phyloP scores from a whole-genome alignment of 2,888 invertebrate genomes.

The Caenorhabditis doughertyi region DNA sequence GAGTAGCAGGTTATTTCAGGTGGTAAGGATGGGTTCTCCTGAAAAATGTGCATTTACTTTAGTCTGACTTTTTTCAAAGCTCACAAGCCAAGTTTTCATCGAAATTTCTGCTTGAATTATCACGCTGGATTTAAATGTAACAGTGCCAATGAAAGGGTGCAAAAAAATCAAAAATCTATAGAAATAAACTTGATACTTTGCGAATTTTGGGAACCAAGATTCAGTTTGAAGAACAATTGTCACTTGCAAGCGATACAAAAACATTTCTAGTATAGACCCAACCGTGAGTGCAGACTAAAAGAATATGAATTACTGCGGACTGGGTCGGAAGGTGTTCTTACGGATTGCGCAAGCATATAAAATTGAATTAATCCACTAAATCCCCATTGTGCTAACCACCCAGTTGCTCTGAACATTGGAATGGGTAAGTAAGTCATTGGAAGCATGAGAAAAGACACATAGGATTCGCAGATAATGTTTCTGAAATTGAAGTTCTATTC shows the following conservation, averaged over 20 bases:
- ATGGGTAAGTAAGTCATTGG: slow-evolving; percentile 26
- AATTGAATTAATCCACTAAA: slow-evolving; percentile 33
- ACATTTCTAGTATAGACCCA: slow-evolving; percentile 18
- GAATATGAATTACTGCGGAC: neutral
- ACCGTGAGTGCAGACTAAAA: neutral
- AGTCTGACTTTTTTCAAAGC: neutral
- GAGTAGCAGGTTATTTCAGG: neutral
- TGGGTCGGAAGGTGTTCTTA: neutral
- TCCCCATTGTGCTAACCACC: slow-evolving; percentile 10
- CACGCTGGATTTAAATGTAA: neutral
- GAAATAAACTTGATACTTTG: neutral
- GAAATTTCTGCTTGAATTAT: neutral
- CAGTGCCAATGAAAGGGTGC: neutral
- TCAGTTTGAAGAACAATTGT: neutral
- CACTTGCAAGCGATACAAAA: slow-evolving; percentile 21
- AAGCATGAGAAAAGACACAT: slow-evolving; percentile 33
- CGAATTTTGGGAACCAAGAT: neutral
- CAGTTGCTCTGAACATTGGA: slow-evolving; percentile 22
- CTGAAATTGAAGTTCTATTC: neutral
- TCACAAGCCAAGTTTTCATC: neutral
- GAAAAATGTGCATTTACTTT: neutral
- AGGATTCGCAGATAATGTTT: slow-evolving; percentile 18
- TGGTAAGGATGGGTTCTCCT: neutral
- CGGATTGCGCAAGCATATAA: slow-evolving; percentile 8
- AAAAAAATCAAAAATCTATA: neutral